Evolutionary conservation across 2,888 invertebrate species (phyloP), one percentile per base, ranked within the genome.

Genomic region (Dioctria linearis): DNA sequence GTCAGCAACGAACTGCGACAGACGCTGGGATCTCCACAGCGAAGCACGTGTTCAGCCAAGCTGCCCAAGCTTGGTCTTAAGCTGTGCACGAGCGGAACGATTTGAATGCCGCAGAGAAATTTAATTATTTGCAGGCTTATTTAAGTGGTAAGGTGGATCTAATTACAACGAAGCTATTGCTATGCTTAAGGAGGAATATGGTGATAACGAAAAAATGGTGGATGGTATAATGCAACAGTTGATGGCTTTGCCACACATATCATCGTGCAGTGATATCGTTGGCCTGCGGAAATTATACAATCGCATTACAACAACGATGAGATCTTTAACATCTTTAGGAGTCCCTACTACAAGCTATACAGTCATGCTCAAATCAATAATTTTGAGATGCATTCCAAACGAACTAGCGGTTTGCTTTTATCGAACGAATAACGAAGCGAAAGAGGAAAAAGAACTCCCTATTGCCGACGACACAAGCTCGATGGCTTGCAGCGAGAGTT

Each of bases 171-270:
- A 11, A n/a, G 57, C 57, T 57, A 57, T 57, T 57, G 11, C 8
- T 5, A 5, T 57, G 5, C 25, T 57, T 13, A 25, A 57, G 25
- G 11, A 6, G 11, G 57, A 57, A 57, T 57, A 57, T 11, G 57
- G 57, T 2, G 57, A 57, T 57, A 57, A 57, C 11, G 2, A 57
- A 25, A 57, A 57, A 57, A 13, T 57, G 25, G 25, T 57, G 5
- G 57, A 57, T 57, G 11, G 11, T 57, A n/a, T 25, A 57, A 57
- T 57, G 57, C 57, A 57, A 57, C 57, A 57, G n/a, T 57, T 57
- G n/a, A 57, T 57, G 57, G 57, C 57, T 5, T 57, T 57, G 11
- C 57, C 57, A 8, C 5, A 5, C 5, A 25, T 57, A 57, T 11
- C 57, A 57, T 57, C 57, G n/a, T 25, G 57, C n/a, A 5, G 11